Percentiles rank a stretch among this genome's conserved stretches.
Conservation (phyloP, 2,797 vertebrate species). For the Syncerus caffer region DNA sequence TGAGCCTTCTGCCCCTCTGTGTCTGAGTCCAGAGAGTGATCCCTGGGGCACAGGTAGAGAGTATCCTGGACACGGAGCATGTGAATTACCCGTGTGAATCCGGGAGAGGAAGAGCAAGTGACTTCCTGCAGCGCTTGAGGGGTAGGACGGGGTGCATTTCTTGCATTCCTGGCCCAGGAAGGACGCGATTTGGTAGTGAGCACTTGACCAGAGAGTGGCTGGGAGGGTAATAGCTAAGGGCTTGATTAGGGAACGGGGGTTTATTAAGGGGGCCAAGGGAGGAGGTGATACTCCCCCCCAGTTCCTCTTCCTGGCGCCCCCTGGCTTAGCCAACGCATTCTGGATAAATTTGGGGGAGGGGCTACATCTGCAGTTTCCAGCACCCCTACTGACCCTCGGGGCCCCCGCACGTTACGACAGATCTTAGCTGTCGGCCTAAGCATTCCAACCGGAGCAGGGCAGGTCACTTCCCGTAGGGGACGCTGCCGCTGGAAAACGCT, state of each 20-base stretch:
- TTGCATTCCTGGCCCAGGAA: conserved; percentile 9
- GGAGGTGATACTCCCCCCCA: not conserved
- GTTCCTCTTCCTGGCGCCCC: not conserved
- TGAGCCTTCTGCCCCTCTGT: not conserved
- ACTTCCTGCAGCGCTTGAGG: not conserved
- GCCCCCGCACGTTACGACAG: not conserved
- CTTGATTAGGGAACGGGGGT: not conserved
- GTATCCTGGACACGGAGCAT: not conserved
- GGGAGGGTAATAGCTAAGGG: not conserved
- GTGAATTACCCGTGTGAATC: not conserved
- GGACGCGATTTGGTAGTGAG: not conserved
- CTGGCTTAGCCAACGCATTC: not conserved
- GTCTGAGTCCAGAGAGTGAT: not conserved
- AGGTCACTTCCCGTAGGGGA: not conserved
- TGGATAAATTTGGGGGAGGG: not conserved
- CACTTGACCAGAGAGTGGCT: not conserved
- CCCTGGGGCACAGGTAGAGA: not conserved
- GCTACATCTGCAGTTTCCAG: not conserved
- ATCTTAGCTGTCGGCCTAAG: not conserved
- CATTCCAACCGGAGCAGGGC: not conserved
- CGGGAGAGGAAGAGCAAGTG: not conserved
- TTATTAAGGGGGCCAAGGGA: not conserved
- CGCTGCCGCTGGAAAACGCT: not conserved
- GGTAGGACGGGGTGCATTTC: not conserved
- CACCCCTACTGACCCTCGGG: not conserved